A percentile compares a stretch with the other conserved stretches of the same genome.
Evolutionary conservation across 2,797 vertebrate species (phyloP).

Genomic region (Myoxocephalus aenaeus): DNA sequence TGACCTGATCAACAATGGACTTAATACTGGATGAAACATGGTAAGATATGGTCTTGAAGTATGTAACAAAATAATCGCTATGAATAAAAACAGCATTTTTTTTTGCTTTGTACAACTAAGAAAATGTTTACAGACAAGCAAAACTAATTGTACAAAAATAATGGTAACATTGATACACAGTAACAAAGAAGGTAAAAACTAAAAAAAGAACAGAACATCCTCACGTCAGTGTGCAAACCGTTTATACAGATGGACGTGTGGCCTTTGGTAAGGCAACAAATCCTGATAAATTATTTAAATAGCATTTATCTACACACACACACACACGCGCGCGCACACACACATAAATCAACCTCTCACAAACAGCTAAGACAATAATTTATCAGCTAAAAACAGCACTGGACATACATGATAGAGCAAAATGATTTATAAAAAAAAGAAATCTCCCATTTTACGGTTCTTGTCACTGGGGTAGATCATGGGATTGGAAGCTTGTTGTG

Average conservation of each 20-base stretch:
- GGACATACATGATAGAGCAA: constrained; percentile 86
- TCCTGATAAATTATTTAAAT: constrained; percentile 99
- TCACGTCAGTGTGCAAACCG: constrained; percentile 99
- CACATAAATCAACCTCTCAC: constrained; percentile 56
- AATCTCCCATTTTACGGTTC: constrained; percentile 80
- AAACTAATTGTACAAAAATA: constrained; percentile 92
- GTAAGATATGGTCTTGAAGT: constrained; percentile 87
- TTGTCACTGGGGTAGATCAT: constrained; percentile 76
- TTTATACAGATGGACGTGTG: constrained; percentile 96
- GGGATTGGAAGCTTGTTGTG: constrained; percentile 68
- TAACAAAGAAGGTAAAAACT: constrained; percentile 79
- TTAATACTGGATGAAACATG: background rate
- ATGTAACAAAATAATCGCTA: constrained; percentile 92
- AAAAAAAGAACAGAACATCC: constrained; percentile 91
- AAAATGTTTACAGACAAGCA: constrained; percentile 94
- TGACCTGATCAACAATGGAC: background rate
- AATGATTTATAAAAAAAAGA: constrained; percentile 64
- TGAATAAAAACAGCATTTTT: constrained; percentile 88
- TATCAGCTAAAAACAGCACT: constrained; percentile 91
- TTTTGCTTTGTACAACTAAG: constrained; percentile 90
- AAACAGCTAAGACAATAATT: constrained; percentile 94
- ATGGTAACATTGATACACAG: constrained; percentile 77
- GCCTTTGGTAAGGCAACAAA: constrained; percentile 88
- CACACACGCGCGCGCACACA: background rate
- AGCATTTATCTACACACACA: constrained; percentile 92